A percentile compares a stretch with the other conserved stretches of the same genome.
phyloP scores from a whole-genome alignment of 2,888 invertebrate genomes.

The Hipparchia sbordonii region DNA sequence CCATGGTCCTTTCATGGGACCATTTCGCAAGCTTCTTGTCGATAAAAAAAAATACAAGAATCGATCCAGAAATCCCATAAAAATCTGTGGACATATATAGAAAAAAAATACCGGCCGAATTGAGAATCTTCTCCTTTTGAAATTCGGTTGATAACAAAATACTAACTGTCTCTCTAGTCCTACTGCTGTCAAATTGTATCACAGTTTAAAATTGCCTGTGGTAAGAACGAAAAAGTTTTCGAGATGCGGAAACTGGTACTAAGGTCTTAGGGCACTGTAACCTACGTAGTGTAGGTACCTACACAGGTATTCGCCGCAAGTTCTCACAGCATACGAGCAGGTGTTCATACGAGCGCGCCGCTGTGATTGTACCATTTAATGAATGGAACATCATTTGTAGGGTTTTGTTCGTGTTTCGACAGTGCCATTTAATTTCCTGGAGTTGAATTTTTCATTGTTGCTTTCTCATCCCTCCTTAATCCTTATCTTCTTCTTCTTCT shows the following conservation, averaged over 20 bases:
- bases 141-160: too few relatives aligned
- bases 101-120: too few relatives aligned
- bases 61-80: too few relatives aligned
- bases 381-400: neutral
- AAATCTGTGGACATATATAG: too few relatives aligned
- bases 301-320: neutral
- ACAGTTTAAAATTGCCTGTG: too few relatives aligned
- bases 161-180: too few relatives aligned
- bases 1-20: too few relatives aligned
- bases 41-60: too few relatives aligned
- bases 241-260: neutral
- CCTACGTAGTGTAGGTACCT: neutral
- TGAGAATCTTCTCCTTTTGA: too few relatives aligned
- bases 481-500: too few relatives aligned
- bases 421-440: neutral
- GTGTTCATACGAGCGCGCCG: neutral
- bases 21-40: too few relatives aligned
- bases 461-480: neutral
- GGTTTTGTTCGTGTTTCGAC: constrained; percentile 1
- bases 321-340: constrained; percentile 1
- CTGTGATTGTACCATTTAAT: constrained; percentile 5
- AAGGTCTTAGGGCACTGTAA: neutral
- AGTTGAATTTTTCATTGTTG: neutral
- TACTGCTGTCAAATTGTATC: too few relatives aligned
- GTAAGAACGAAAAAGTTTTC: neutral